Evolutionary conservation across 37 sponge, comb jelly and placozoan species (phyloP), one percentile per base, ranked within the genome.

Genomic region (Diacarnus erythraeanus): DNA sequence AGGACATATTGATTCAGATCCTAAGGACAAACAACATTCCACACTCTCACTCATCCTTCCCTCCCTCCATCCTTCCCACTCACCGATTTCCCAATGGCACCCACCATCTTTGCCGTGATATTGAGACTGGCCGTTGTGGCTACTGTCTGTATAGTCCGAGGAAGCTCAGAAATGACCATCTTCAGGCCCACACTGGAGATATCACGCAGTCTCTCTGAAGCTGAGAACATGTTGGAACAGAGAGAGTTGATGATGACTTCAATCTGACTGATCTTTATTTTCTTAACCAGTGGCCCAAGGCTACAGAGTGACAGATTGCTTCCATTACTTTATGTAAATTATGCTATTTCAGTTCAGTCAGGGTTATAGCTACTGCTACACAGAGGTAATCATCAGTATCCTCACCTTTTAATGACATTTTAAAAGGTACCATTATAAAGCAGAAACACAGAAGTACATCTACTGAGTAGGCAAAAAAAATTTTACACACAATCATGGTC

Each of bases 91-190:
- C 56, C 42, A 57, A 94, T 86, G 43, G 95, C 85, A 5, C 87
- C 74, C 65, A 91, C 84, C 60, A 94, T 74, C 43, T 69, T 78
- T 31, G 79, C 79, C 41, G 91, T 91, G 59, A 94, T 94, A 59
- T 84, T 83, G 39, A 85, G 59, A 44, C 87, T 81, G 47, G 82
- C 87, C 42, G 67, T 75, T 30, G 80, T 81, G 42, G 88, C 83
- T 33, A 90, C 85, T 25, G 54, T 58, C 29, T 38, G 74, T 36
- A 82, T 63, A 23, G 88, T 84, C 25, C 80, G 72, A 39, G 93
- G 88, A n/a, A 97, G 61, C 60, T 94, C 93, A 38, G 86, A 78
- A 12, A 98, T 98, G 38, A 98, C 94, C 27, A 92, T 98, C 92
- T 95, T 98, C 80, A 98, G 77, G 20, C 94, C 98, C 86, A 73